Percentiles rank a stretch among this genome's conserved stretches.
These are phyloP conservation scores for Pterophyllum scalare DNA, from an alignment of 2,113 vertebrate genomes.

Conservation along the genomic window DNA sequence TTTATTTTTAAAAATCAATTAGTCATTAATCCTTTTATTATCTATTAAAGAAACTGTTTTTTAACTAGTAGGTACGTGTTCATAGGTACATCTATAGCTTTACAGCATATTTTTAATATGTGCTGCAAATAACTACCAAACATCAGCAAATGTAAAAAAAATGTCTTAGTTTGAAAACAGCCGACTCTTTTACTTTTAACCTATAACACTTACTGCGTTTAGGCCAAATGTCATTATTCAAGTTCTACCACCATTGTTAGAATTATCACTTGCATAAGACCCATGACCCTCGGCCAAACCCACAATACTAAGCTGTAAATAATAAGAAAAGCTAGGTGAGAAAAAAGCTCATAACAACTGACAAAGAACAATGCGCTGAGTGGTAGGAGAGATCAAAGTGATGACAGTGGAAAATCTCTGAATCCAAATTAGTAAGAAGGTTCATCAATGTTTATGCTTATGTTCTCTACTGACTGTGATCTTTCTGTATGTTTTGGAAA, in stretches of 20 bases:
- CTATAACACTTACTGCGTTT: too few relatives aligned
- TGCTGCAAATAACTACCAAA: too few relatives aligned
- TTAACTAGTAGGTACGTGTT: too few relatives aligned
- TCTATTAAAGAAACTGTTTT: too few relatives aligned
- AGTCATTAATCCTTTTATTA: too few relatives aligned
- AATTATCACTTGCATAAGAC: background rate
- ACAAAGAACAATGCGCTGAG: slow-evolving; percentile 3
- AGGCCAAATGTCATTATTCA: too few relatives aligned
- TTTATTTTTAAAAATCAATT: too few relatives aligned
- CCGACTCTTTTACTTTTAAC: background rate
- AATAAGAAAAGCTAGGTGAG: background rate
- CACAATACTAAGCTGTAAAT: slow-evolving; percentile 21
- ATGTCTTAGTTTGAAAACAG: background rate
- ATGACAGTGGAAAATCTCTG: background rate
- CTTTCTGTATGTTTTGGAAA: background rate
- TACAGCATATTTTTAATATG: too few relatives aligned
- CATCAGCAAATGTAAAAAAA: too few relatives aligned
- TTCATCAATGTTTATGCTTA: background rate
- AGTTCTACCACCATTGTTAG: background rate
- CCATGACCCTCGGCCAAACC: slow-evolving; percentile 18
- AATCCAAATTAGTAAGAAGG: background rate
- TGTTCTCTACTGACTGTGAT: background rate
- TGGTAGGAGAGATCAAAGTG: background rate
- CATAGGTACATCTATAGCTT: too few relatives aligned
- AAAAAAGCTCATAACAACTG: background rate